phyloP scores from a whole-genome alignment of 2,888 invertebrate genomes.

The Busseola fusca region DNA sequence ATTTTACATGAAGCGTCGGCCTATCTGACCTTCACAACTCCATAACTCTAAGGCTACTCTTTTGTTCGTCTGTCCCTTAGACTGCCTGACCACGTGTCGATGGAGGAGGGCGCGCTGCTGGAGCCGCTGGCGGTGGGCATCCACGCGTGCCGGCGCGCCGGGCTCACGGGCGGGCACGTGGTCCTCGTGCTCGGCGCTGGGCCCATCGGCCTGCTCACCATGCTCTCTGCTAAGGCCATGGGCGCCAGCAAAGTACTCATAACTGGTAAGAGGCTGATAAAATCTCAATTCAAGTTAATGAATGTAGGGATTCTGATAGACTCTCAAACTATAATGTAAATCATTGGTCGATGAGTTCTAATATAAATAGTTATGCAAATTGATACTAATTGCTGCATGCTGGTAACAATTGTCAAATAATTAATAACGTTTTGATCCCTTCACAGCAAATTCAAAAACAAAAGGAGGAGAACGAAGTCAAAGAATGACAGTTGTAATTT shows the following conservation, averaged over 20 bases:
- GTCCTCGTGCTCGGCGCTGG: conserved; percentile 95
- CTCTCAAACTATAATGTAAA: neutral
- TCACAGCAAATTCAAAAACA: neutral
- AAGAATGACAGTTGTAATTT: neutral
- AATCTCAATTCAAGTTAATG: neutral
- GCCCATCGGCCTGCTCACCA: conserved; percentile 95
- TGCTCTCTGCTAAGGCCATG: conserved; percentile 95
- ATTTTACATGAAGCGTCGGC: neutral
- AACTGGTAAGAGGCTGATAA: conserved; percentile 88
- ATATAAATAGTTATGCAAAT: no score
- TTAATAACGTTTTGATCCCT: neutral
- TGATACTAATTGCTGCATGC: no score
- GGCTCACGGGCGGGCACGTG: conserved; percentile 91
- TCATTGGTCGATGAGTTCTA: neutral
- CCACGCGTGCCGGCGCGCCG: conserved; percentile 96
- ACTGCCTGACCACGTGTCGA: conserved; percentile 95
- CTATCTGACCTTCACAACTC: neutral
- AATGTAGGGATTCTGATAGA: neutral
- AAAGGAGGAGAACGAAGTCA: neutral
- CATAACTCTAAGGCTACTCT: neutral
- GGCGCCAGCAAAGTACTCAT: conserved; percentile 94
- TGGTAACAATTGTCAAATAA: neutral
- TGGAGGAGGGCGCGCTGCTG: conserved; percentile 97
- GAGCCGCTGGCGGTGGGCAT: conserved; percentile 98
- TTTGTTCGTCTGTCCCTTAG: conserved; percentile 78